These are phyloP conservation scores for Linhomoeus sp. DNA, from an alignment of 2,888 invertebrate species.

Conservation along the genomic window DNA sequence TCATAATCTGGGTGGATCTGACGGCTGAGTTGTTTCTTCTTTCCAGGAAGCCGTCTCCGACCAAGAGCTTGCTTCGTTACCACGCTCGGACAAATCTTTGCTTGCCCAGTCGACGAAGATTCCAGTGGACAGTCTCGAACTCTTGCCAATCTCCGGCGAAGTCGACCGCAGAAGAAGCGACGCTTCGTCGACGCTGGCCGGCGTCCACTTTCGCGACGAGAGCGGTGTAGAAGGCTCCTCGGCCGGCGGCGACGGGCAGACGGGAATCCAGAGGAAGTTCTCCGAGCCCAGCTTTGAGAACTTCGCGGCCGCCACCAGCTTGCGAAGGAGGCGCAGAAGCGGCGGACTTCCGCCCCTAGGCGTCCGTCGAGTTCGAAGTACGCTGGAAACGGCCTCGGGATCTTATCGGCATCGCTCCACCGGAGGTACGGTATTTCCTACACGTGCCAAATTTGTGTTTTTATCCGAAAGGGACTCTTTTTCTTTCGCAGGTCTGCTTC, in stretches of 20 bases:
- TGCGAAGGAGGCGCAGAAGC: neutral
- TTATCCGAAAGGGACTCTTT: too few species aligned
- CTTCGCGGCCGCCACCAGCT: neutral
- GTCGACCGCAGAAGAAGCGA: neutral
- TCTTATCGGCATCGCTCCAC: too few species aligned
- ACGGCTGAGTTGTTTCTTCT: neutral
- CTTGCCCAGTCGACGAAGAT: too few species aligned
- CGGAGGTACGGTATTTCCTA: too few species aligned
- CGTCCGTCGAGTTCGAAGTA: constrained; percentile 1
- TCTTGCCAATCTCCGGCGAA: constrained; percentile 5
- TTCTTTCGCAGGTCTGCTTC: neutral
- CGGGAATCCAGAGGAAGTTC: constrained; percentile 1
- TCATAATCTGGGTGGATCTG: neutral
- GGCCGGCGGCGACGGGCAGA: neutral
- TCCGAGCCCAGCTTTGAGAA: constrained; percentile 4
- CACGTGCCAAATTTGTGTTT: too few species aligned
- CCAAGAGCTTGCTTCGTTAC: neutral
- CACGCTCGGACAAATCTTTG: neutral
- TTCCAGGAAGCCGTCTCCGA: neutral
- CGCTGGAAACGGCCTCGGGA: neutral
- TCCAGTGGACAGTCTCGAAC: constrained; percentile 11
- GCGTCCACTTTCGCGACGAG: too few species aligned
- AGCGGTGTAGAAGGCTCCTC: neutral
- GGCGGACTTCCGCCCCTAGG: neutral
- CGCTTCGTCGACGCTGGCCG: neutral